These are phyloP conservation scores for Tachypleus tridentatus DNA, from an alignment of 1,140 invertebrate genomes.

Conservation along the genomic window DNA sequence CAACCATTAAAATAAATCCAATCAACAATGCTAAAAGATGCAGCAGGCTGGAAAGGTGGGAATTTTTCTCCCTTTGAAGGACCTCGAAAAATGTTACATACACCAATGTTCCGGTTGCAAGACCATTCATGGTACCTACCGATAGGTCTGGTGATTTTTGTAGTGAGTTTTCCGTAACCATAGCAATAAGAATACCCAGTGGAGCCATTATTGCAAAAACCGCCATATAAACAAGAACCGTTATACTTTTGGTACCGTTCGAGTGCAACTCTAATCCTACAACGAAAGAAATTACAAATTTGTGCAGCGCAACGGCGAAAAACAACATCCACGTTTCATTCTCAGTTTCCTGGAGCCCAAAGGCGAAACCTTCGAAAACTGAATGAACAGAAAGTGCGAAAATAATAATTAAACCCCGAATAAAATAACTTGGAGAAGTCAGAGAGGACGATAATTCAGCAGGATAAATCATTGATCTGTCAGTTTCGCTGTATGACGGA, in stretches of 20 bases:
- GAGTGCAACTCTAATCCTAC: conserved; percentile 33
- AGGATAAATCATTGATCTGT: too few relatives aligned
- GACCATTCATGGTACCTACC: conserved; percentile 23
- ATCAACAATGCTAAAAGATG: conserved; percentile 8
- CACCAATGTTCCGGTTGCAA: conserved; percentile 78
- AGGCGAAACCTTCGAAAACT: conserved; percentile 75
- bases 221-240: conserved; percentile 13
- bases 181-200: conserved; percentile 21
- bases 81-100: conserved; percentile 91
- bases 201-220: conserved; percentile 26
- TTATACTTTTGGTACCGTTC: conserved; percentile 10
- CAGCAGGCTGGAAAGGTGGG: conserved; percentile 10
- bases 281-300: conserved; percentile 63
- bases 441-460: too few relatives aligned
- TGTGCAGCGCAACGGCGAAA: conserved; percentile 72
- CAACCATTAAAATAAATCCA: conserved; percentile 8
- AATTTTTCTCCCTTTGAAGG: conserved; percentile 39
- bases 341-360: conserved; percentile 53
- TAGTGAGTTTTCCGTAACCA: conserved; percentile 13
- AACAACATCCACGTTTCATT: conserved; percentile 65
- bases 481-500: too few relatives aligned
- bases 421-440: too few relatives aligned
- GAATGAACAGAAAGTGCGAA: conserved; percentile 75
- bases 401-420: conserved; percentile 21
- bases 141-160: conserved; percentile 3